Percentiles rank a stretch among this genome's conserved stretches.
Conservation (phyloP, 1,140 invertebrate genomes). For the Bombus impatiens region DNA sequence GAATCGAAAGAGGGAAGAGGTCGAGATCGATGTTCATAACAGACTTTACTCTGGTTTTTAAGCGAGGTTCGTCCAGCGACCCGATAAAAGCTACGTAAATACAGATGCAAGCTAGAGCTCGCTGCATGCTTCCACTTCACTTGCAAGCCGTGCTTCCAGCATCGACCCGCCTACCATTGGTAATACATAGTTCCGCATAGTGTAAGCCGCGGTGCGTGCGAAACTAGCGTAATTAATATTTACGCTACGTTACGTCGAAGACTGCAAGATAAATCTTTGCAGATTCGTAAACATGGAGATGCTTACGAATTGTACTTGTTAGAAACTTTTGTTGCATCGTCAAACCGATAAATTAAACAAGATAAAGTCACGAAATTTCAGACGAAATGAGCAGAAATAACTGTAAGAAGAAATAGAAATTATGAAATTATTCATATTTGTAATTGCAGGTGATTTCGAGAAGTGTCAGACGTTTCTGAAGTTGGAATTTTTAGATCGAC, state of each 20-base stretch:
- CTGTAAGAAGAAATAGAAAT: too few relatives aligned
- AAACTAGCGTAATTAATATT: constrained; percentile 31
- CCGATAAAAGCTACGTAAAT: constrained; percentile 58
- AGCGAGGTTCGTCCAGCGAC: not conserved
- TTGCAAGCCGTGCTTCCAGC: not conserved
- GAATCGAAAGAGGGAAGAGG: not conserved
- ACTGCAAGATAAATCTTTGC: not conserved
- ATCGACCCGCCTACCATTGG: not conserved
- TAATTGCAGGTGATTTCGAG: too few relatives aligned
- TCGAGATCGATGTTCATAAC: constrained; percentile 39
- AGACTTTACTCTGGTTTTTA: constrained; percentile 45
- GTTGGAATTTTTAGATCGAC: too few relatives aligned
- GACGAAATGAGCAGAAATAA: too few relatives aligned
- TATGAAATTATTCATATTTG: too few relatives aligned
- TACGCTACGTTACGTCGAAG: not conserved
- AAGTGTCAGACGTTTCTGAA: too few relatives aligned
- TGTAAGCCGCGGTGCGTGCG: not conserved
- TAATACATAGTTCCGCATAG: constrained; percentile 8
- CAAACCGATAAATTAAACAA: too few relatives aligned
- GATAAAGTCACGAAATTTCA: too few relatives aligned
- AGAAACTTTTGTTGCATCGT: not conserved
- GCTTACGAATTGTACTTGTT: not conserved
- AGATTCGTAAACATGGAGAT: too few relatives aligned
- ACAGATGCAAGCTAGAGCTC: constrained; percentile 13
- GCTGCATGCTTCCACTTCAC: constrained; percentile 33